phyloP scores from a whole-genome alignment of 2,797 vertebrate species.

The Scyliorhinus canicula region DNA sequence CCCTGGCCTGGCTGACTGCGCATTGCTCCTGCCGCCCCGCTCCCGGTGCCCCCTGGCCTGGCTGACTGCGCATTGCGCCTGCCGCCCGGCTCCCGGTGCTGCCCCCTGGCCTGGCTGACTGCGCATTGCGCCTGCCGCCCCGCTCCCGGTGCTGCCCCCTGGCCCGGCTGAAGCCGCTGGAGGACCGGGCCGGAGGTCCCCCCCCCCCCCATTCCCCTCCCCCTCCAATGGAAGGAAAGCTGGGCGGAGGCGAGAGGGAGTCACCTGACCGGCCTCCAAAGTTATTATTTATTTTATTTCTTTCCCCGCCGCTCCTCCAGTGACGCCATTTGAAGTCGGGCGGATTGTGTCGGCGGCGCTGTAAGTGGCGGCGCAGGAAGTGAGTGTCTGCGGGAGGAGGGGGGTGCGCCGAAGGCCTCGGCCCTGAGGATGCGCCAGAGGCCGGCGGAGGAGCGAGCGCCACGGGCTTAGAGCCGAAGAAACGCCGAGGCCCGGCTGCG shows the following conservation, averaged over 20 bases:
- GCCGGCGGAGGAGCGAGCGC: neutral
- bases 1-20: neutral
- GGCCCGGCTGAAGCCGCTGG: neutral
- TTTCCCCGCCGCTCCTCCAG: neutral
- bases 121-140: neutral
- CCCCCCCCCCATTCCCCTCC: no score
- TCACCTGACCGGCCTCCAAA: neutral
- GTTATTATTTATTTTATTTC: constrained; percentile 14
- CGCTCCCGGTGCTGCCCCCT: neutral
- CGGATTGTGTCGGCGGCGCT: no score
- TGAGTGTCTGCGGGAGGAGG: accelerated
- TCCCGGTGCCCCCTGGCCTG: neutral
- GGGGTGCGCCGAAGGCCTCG: neutral
- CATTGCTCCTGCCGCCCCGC: no score
- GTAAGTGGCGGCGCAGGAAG: no score
- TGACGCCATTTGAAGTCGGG: neutral
- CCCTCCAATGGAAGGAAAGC: neutral
- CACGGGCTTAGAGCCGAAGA: neutral
- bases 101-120: neutral
- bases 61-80: neutral
- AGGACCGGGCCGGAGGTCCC: neutral
- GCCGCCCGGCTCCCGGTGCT: neutral
- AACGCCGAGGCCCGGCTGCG: neutral
- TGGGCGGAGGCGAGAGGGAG: neutral
- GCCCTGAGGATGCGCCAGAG: neutral